Evolutionary conservation across 2,113 vertebrate genomes (phyloP).

Genomic region (Fukomys damarensis): DNA sequence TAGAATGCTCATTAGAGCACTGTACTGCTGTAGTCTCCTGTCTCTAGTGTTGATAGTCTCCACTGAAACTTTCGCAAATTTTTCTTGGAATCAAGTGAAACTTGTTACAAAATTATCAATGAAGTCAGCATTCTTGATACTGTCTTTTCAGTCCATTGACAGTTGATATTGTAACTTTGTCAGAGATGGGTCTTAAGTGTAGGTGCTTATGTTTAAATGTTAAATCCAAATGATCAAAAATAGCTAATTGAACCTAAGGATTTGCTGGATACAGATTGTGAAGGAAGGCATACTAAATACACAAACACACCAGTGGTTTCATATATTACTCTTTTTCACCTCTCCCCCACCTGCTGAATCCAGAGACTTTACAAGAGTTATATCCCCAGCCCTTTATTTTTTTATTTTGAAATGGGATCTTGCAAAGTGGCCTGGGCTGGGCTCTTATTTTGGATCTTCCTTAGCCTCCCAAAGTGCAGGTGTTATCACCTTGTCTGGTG

Average conservation of each 20-base stretch:
- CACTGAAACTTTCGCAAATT: neutral
- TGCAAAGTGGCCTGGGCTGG: neutral
- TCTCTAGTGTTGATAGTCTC: constrained; percentile 2
- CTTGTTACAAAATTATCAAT: constrained; percentile 31
- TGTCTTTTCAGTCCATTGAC: neutral
- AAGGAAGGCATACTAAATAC: neutral
- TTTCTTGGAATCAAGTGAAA: neutral
- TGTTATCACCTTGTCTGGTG: neutral
- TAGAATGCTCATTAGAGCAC: neutral
- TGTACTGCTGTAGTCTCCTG: neutral
- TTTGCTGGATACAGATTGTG: constrained; percentile 1
- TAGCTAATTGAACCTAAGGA: neutral
- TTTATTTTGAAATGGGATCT: neutral
- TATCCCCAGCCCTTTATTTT: neutral
- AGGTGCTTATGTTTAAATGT: constrained; percentile 5
- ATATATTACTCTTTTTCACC: neutral
- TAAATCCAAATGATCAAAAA: constrained; percentile 13
- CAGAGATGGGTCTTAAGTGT: constrained; percentile 28
- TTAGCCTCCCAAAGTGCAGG: neutral
- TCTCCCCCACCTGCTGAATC: neutral
- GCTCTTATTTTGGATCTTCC: neutral
- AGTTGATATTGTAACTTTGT: constrained; percentile 5
- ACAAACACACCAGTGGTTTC: neutral
- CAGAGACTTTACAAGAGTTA: neutral
- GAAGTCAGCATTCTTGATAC: neutral